Percentiles rank a stretch among this genome's conserved stretches.
These are phyloP conservation scores for Gymnogyps californianus DNA, from an alignment of 2,113 vertebrate genomes.

Conservation along the genomic window DNA sequence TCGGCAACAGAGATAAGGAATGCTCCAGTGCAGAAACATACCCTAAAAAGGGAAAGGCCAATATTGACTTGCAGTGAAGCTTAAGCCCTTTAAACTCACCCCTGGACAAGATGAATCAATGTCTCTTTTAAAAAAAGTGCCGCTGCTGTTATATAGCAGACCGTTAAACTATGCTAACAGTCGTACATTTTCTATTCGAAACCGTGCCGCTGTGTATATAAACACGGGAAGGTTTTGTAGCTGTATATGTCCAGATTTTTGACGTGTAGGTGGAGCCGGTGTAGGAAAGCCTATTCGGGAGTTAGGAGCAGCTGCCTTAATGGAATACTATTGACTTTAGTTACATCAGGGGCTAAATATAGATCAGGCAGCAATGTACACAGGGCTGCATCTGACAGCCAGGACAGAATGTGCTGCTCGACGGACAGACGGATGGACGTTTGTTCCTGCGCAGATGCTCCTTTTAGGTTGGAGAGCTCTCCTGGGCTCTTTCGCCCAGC, in stretches of 20 bases:
- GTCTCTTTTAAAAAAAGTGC: background rate
- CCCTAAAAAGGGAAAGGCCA: constrained; percentile 67
- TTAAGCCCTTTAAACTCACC: constrained; percentile 27
- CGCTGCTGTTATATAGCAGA: constrained; percentile 12
- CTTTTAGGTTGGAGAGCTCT: background rate
- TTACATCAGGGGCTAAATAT: constrained; percentile 73
- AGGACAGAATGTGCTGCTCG: constrained; percentile 56
- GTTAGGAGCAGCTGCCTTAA: constrained; percentile 47
- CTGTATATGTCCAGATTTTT: constrained; percentile 46
- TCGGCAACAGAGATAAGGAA: background rate
- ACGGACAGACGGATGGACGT: background rate
- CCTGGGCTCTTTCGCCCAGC: fast-evolving
- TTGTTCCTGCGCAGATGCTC: background rate
- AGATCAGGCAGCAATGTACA: background rate
- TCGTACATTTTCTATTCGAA: constrained; percentile 41
- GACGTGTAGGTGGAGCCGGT: background rate
- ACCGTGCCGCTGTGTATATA: constrained; percentile 9
- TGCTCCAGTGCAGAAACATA: constrained; percentile 39
- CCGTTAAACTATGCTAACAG: constrained; percentile 23
- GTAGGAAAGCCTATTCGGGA: constrained; percentile 36
- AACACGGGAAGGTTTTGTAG: constrained; percentile 21
- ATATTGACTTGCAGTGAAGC: constrained; percentile 12
- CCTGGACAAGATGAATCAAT: constrained; percentile 28
- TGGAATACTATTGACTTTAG: constrained; percentile 65
- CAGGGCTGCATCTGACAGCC: background rate